Percentiles rank a stretch among this genome's conserved stretches.
Evolutionary conservation across 2,113 vertebrate genomes (phyloP).

Genomic region (Zosterops japonicus): DNA sequence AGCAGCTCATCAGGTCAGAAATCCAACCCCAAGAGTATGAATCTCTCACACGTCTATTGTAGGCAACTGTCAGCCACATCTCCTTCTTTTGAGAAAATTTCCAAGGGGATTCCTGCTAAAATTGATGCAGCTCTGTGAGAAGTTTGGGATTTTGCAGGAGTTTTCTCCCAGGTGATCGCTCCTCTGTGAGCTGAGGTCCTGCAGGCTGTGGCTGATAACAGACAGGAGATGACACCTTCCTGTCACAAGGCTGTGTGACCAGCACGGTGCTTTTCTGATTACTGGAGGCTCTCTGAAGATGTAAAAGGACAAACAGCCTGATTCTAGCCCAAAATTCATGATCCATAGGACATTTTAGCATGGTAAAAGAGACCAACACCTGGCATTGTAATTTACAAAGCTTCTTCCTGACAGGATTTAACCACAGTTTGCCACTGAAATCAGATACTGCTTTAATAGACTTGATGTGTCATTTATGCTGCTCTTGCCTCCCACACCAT

Average conservation of each 20-base stretch:
- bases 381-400: not conserved
- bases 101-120: not conserved
- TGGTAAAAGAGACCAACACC: not conserved
- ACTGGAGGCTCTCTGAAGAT: not conserved
- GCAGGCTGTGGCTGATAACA: not conserved
- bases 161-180: not conserved
- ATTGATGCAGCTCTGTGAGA: not conserved
- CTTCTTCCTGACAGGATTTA: not conserved
- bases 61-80: not conserved
- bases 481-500: not conserved
- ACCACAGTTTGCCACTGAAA: rapidly evolving
- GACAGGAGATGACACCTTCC: not conserved
- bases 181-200: not conserved
- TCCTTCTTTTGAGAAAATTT: not conserved
- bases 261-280: rapidly evolving
- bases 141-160: not conserved
- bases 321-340: not conserved
- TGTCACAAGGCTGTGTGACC: rapidly evolving
- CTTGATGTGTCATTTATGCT: not conserved
- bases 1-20: not conserved
- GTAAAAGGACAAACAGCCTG: not conserved
- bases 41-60: not conserved
- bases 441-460: not conserved
- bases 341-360: not conserved
- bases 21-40: not conserved